Base-by-base conservation (phyloP, 2,888 invertebrate species). In the Tuta absoluta region DNA sequence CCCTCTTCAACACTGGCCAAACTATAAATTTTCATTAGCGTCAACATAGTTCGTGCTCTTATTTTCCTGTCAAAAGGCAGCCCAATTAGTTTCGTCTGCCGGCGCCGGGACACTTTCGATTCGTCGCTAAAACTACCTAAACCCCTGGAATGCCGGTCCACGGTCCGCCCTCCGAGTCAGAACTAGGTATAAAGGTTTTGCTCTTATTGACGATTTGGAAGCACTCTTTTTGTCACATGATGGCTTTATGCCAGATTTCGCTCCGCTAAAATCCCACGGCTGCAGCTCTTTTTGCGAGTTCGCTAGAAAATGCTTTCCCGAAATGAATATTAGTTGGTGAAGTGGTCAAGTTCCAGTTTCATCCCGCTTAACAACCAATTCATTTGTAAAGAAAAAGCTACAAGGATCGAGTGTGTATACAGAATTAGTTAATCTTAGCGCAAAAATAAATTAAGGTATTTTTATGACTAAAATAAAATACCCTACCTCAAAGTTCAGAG, bases 21-120 rank as follows among this genome's bases (percentile, higher is more conserved):
- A 61, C 69, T 64, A 81, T 81, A 80, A 80, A 80, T 81, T 77
- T 75, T 81, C 77, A 80, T 81, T 79, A 80, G 69, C 67, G 76
- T 78, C 75, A 67, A 65, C 73, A 72, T 72, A 75, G 75, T 75
- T 71, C 67, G 68, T 74, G 70, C 67, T 75, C 65, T 73, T 75
- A 70, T 78, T 81, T 82, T 79, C 72, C 75, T 74, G 74, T 78
- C 78, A 79, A 79, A 76, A 73, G 71, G 75, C 64, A 69, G 64
- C 68, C 79, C 81, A 81, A 82, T 84, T 84, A 80, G 80, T 79
- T 78, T 75, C 66, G 72, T 72, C 12, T 17, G 49, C 23, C 59
- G 51, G 23, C 59, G 41, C 37, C 73, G 75, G 75, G 74, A 74
- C 75, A 73, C 74, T 75, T 79, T 79, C 75, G 80, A 85, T 85